Evolutionary conservation across 2,888 invertebrate genomes (phyloP).

Genomic region (Tineola bisselliella): DNA sequence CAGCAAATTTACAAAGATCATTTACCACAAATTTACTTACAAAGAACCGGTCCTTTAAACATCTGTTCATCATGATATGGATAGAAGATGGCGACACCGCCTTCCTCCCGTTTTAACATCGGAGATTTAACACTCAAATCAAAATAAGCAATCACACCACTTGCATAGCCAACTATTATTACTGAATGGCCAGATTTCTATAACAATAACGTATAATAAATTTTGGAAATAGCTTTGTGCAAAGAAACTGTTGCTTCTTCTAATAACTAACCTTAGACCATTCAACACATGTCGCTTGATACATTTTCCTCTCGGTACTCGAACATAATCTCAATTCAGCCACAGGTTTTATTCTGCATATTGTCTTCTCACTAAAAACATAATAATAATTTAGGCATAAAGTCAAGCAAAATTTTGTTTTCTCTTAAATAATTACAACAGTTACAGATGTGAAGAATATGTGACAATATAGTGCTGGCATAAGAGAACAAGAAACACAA

Average conservation of each 20-base stretch:
- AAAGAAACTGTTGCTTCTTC: no score
- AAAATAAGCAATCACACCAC: slow-evolving; percentile 74
- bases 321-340: slow-evolving; percentile 44
- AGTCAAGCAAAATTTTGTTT: no score
- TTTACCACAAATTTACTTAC: slow-evolving; percentile 16
- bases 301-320: slow-evolving; percentile 27
- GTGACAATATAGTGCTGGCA: slow-evolving; percentile 11
- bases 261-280: slow-evolving; percentile 60
- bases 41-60: slow-evolving; percentile 25
- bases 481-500: background rate
- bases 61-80: slow-evolving; percentile 70
- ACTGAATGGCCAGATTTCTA: slow-evolving; percentile 62
- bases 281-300: slow-evolving; percentile 60
- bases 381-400: no score
- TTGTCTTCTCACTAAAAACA: background rate
- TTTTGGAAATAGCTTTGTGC: no score
- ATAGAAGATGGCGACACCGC: slow-evolving; percentile 51
- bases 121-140: slow-evolving; percentile 65
- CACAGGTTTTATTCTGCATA: slow-evolving; percentile 51
- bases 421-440: no score
- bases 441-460: no score
- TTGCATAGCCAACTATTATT: slow-evolving; percentile 74
- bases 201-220: background rate
- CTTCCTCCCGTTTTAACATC: slow-evolving; percentile 44
- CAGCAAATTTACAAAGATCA: no score